These are phyloP conservation scores for Oreocharis arfaki DNA, from an alignment of 2,113 vertebrate species.

Conservation along the genomic window DNA sequence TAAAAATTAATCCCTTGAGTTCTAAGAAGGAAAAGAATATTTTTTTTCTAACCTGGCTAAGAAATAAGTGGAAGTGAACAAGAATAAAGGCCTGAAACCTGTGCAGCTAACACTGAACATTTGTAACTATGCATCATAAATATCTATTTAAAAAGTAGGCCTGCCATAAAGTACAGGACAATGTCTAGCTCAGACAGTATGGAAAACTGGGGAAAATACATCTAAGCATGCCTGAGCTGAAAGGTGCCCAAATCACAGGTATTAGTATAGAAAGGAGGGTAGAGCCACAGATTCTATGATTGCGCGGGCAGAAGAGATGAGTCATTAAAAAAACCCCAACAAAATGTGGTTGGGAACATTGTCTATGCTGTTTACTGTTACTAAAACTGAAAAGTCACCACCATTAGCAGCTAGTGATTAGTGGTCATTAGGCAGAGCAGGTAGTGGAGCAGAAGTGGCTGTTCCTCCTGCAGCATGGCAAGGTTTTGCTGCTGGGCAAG, in stretches of 20 bases:
- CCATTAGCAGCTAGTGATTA: background rate
- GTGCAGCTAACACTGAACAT: background rate
- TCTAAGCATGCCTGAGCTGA: background rate
- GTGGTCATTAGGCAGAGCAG: background rate
- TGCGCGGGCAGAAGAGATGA: background rate
- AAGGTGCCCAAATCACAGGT: background rate
- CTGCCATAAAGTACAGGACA: background rate
- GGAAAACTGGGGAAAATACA: background rate
- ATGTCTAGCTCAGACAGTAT: background rate
- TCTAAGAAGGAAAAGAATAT: background rate
- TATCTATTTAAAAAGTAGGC: background rate
- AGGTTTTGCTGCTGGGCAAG: background rate
- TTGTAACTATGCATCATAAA: background rate
- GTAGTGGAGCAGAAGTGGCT: background rate
- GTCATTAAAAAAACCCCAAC: background rate
- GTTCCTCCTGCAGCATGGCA: background rate
- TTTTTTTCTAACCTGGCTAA: background rate
- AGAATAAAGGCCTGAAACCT: background rate
- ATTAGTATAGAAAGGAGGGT: background rate
- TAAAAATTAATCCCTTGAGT: background rate
- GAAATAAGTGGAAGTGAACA: background rate
- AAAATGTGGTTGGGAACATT: background rate
- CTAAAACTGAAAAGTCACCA: background rate
- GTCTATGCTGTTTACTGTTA: background rate
- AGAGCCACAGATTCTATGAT: background rate